These are phyloP conservation scores for Drosophila rubida DNA, from an alignment of 2,888 invertebrate species.

Conservation along the genomic window DNA sequence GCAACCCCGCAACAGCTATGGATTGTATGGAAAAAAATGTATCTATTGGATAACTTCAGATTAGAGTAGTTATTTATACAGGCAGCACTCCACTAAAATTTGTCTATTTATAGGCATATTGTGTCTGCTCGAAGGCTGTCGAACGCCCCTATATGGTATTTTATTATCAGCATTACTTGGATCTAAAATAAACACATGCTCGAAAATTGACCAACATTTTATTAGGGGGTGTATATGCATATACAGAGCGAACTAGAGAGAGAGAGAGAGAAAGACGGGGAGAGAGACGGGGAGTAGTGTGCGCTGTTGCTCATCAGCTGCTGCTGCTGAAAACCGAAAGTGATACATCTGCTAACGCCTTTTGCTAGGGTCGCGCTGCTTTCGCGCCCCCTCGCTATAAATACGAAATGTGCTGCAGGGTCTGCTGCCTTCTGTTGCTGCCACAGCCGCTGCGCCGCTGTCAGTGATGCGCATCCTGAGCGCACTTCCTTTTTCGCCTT, in stretches of 20 bases:
- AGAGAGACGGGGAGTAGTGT: conserved; percentile 14
- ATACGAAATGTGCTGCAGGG: conserved; percentile 55
- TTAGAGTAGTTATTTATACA: conserved; percentile 5
- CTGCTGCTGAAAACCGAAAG: conserved; percentile 60
- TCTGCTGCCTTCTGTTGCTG: conserved; percentile 2
- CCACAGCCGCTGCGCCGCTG: too few species aligned
- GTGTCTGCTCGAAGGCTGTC: background rate
- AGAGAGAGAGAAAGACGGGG: background rate
- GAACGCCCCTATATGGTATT: conserved; percentile 35
- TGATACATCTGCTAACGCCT: conserved; percentile 69
- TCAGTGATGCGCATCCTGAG: conserved; percentile 54
- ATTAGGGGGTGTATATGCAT: conserved; percentile 43
- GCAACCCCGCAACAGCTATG: background rate
- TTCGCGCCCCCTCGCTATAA: conserved; percentile 43
- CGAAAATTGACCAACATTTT: conserved; percentile 44
- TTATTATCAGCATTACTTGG: conserved; percentile 31
- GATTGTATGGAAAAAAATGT: background rate
- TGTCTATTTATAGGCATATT: conserved; percentile 11
- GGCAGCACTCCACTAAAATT: background rate
- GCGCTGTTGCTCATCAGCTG: conserved; percentile 54
- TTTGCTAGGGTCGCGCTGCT: conserved; percentile 33
- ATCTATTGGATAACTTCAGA: background rate
- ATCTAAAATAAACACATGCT: conserved; percentile 48
- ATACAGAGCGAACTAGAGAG: conserved; percentile 1
- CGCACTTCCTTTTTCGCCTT: conserved; percentile 50